phyloP scores from a whole-genome alignment of 2,797 vertebrate genomes.

The Notamacropus eugenii region DNA sequence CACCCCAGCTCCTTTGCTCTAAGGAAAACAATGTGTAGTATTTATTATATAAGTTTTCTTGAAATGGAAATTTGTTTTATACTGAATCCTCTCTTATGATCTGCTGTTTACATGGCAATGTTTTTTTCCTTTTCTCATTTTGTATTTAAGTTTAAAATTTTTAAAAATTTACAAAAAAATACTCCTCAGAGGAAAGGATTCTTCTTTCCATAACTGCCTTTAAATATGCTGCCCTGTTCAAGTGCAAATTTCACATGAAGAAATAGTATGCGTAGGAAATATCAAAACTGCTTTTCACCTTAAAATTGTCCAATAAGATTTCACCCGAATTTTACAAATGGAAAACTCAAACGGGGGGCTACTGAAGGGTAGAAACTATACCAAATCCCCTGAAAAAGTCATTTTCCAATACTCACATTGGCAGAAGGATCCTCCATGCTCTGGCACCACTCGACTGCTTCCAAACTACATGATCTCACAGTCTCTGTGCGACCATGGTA shows the following conservation, averaged over 20 bases:
- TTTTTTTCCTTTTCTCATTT: neutral
- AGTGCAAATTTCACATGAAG: constrained; percentile 1
- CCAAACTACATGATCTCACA: constrained; percentile 91
- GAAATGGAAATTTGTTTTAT: neutral
- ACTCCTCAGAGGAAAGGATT: neutral
- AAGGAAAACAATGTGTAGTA: neutral
- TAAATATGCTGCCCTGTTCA: constrained; percentile 13
- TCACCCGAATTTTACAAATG: neutral
- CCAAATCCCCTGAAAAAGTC: neutral
- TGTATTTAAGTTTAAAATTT: neutral
- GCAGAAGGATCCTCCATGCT: constrained; percentile 90
- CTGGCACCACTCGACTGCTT: constrained; percentile 92
- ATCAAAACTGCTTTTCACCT: neutral
- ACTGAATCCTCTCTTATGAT: neutral
- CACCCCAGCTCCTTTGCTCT: neutral
- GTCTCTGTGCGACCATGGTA: constrained; percentile 98
- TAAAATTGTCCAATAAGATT: neutral
- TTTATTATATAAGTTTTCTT: neutral
- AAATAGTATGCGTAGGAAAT: constrained; percentile 34
- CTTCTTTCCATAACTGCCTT: neutral
- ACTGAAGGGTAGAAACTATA: neutral
- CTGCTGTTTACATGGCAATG: neutral
- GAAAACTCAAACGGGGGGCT: constrained; percentile 16
- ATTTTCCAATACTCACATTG: constrained; percentile 83
- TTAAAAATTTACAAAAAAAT: neutral